Base-by-base conservation (phyloP, 2,888 invertebrate genomes). In the Diaphora mendica region DNA sequence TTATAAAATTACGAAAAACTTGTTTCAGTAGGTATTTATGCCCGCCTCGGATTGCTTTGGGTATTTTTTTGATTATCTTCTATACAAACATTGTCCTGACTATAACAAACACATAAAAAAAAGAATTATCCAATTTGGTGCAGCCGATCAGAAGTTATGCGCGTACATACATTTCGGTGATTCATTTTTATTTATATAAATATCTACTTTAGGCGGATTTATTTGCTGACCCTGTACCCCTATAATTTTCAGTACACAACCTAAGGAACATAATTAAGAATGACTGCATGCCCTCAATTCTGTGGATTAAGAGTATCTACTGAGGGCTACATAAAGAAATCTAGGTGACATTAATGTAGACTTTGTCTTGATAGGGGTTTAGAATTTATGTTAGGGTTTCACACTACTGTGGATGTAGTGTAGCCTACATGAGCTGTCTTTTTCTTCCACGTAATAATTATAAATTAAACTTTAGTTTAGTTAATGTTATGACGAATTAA, bases 241-340 rank as follows among this genome's bases (percentile, higher is more conserved):
- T 11, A 55, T 55, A 55, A 55, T 20, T 26, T 35, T 55, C 42
- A 23, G 3, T 64, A 42, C 59, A 65, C n/a, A 48, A 30, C n/a
- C 55, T 64, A 51, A 55, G 35, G 17, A 51, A n/a, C 51, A n/a
- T 23, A 55, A 55, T 55, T 55, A 23, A 55, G 51, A 55, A 55
- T 55, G 23, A n/a, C 51, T 51, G 51, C 20, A 55, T 55, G 51
- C n/a, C 20, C 51, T n/a, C 23, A 55, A 55, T 55, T 55, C 23
- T 55, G 51, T n/a, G 51, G 51, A 55, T 55, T 55, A 55, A 55
- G 51, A 20, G 51, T 55, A 17, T 30, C 35, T 23, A 65, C n/a
- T 35, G 17, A n/a, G 55, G 69, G n/a, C 51, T 33, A 55, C 69
- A 73, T 69, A 69, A 69, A 73, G 42, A 44, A 64, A 59, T 33